Evolutionary conservation across 2,888 invertebrate genomes (phyloP).

Genomic region (Hesperia comma): DNA sequence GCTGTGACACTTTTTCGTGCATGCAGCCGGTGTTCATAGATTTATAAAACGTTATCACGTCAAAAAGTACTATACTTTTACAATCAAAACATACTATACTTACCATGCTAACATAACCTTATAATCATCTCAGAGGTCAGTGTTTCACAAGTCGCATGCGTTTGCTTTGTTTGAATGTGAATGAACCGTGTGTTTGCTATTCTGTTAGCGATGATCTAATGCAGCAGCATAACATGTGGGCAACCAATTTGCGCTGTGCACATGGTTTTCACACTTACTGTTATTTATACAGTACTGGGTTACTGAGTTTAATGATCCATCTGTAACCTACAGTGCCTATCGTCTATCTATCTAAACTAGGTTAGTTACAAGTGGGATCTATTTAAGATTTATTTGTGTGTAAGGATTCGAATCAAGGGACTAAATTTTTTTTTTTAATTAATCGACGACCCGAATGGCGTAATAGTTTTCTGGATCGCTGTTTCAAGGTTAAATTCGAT

Average conservation of each 20-base stretch:
- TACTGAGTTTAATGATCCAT: slow-evolving; percentile 15
- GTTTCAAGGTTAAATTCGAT: no score
- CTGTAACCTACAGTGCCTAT: neutral
- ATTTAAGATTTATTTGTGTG: no score
- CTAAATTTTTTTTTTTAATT: no score
- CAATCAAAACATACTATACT: no score
- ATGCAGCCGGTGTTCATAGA: no score
- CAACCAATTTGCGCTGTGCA: slow-evolving; percentile 33
- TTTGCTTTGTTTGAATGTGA: slow-evolving; percentile 45
- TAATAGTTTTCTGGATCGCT: no score
- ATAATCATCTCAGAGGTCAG: slow-evolving; percentile 39
- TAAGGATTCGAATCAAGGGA: no score
- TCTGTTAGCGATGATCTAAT: slow-evolving; percentile 38
- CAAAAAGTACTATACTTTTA: no score
- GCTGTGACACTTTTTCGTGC: no score
- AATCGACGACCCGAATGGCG: no score
- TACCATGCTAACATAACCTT: no score
- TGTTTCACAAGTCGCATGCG: slow-evolving; percentile 51
- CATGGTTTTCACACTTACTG: slow-evolving; percentile 28
- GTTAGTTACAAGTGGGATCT: neutral
- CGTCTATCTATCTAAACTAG: neutral
- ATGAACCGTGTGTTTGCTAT: slow-evolving; percentile 27
- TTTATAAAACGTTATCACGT: no score
- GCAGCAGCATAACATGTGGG: slow-evolving; percentile 31
- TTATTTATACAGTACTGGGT: slow-evolving; percentile 5